Base-by-base conservation (phyloP, 2,888 invertebrate genomes). In the Campoletis raptor region DNA sequence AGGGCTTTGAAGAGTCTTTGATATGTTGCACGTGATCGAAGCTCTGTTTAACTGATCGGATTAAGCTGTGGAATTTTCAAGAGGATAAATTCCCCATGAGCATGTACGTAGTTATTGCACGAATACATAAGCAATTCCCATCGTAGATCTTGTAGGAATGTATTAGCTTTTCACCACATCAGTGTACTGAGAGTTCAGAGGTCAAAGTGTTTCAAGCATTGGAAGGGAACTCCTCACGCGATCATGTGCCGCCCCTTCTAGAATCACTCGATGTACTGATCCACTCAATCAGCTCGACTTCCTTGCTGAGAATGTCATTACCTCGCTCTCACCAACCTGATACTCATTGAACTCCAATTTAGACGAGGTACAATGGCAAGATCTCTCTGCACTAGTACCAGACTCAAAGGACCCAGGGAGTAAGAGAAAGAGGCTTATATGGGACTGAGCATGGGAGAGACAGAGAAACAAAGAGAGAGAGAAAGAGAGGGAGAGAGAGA, bases 221-320 rank as follows among this genome's bases (percentile, higher is more conserved):
- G 24, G 70, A 48, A 70, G 70, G 30, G 8, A 18, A 30, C 24
- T 30, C 48, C 70, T 70, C 70, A 6, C 30, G 45, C 61, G 74
- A 57, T 76, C 61, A 30, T 61, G 21, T 61, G 45, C 74, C 37
- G 73, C 21, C 74, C 37, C 30, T 64, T 66, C 37, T 37, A 30
- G 64, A 37, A 77, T 83, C 83, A 83, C 81, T 86, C 73, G 67
- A 86, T 87, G 81, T 85, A 80, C 88, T 85, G 90, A 90, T 89
- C 89, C 88, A 85, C 88, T 89, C 88, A 89, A 90, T 92, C 90
- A 90, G 89, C 87, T 66, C 84, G 83, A 88, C 88, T 89, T 89
- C 87, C 85, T 87, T 83, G 77, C 81, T 84, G 85, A 77, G 83
- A 81, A 86, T 87, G 84, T 87, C 87, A 88, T 87, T 89, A 87